Base-by-base conservation (phyloP, 2,888 invertebrate genomes). In the Drosophila koepferae region DNA sequence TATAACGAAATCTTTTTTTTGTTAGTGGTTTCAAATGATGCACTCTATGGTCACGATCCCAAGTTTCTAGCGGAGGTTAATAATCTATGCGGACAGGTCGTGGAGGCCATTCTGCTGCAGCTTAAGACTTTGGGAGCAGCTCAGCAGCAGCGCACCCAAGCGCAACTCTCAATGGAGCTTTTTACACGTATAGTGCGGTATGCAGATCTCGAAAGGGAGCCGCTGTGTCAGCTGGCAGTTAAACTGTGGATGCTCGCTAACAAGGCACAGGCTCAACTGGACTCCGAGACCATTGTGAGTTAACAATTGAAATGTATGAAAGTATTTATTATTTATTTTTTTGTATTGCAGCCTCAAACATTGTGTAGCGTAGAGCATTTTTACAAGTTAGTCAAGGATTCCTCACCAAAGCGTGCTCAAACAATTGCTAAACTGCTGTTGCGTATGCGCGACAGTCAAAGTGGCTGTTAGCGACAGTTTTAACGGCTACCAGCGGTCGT, bases 1-100 rank as follows among this genome's bases (percentile, higher is more conserved):
- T 31, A n/a, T 20, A 16, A 12, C 12, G 10, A 14, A 41, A 40
- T 20, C 0, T 1, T 5, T 12, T 38, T 14, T 43, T 18, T 36
- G 43, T 0, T 48, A 96, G 98, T 99, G 72, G 96, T 98, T 90
- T 98, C 98, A 4, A 99, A 99, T 92, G 98, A 99, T 92, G 95
- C 96, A 66, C 93, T 99, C 46, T 99, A 99, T 91, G 98, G 98
- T 9, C 95, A 96, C 14, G 98, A 98, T 93, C 95, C 95, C 16
- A 97, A 98, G 93, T 99, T 98, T 92, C 94, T 98, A 58, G 93
- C 94, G 3, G 97, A 97, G 92, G 94, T 98, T 2, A 96, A 97
- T 87, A 95, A 95, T 90, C 95, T 97, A 91, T 96, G 96, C 74
- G 95, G 95, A 0, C 95, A 96, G 77, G 94, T 98, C 62, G 94